Evolutionary conservation across 2,113 vertebrate species (phyloP).

Genomic region (Oryzias javanicus): DNA sequence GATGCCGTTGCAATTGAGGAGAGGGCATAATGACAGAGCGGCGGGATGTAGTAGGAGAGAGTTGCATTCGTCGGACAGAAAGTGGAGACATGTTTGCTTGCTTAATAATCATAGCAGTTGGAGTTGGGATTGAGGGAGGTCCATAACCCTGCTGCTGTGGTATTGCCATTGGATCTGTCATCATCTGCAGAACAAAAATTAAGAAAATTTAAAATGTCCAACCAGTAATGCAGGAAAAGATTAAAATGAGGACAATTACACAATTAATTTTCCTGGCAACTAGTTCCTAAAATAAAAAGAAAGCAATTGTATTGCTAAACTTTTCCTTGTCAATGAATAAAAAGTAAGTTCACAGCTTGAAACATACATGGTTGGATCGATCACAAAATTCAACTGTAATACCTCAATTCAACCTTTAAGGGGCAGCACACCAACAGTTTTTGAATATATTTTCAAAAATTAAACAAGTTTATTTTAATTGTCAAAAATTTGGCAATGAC

Average conservation of each 20-base stretch:
- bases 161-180: constrained; percentile 56
- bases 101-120: constrained; percentile 76
- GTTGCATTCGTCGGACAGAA: constrained; percentile 36
- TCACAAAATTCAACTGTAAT: too few species aligned
- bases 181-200: constrained; percentile 43
- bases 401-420: too few species aligned
- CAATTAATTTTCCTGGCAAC: neutral
- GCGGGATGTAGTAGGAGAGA: constrained; percentile 64
- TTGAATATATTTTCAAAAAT: too few species aligned
- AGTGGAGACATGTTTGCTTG: constrained; percentile 64
- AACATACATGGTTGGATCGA: too few species aligned
- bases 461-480: too few species aligned
- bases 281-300: too few species aligned
- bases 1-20: constrained; percentile 56
- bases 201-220: neutral
- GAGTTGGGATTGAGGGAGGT: constrained; percentile 61
- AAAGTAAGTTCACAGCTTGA: too few species aligned
- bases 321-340: too few species aligned
- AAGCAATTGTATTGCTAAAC: too few species aligned
- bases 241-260: neutral
- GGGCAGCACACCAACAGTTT: too few species aligned
- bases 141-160: constrained; percentile 53
- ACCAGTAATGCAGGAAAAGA: neutral
- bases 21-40: constrained; percentile 64
- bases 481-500: too few species aligned